Conservation (phyloP, 2,113 vertebrate genomes). For the Egretta garzetta region DNA sequence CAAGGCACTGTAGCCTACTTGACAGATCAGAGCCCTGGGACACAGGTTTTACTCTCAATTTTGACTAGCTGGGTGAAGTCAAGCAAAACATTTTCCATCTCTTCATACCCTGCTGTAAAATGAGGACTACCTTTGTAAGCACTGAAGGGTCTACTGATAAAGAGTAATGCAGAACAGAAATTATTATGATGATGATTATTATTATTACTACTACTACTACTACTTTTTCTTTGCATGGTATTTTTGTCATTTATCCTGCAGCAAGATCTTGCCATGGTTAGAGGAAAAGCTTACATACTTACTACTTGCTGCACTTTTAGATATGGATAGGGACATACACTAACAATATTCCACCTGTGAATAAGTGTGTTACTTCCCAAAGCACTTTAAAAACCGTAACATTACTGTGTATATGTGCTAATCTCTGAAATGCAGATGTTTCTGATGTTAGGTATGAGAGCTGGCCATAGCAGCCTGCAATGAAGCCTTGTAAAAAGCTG, state of each 20-base stretch:
- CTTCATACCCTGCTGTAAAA: not conserved
- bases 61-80: not conserved
- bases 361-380: not conserved
- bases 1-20: not conserved
- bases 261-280: not conserved
- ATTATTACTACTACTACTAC: not conserved
- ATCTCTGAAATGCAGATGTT: not conserved
- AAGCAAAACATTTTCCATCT: not conserved
- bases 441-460: not conserved
- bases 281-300: not conserved
- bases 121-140: not conserved
- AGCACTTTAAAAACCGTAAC: not conserved
- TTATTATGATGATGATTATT: not conserved
- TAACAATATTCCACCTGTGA: not conserved
- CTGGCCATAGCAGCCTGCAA: not conserved
- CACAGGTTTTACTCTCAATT: not conserved
- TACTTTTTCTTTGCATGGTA: not conserved
- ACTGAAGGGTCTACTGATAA: not conserved
- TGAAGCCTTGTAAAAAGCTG: not conserved
- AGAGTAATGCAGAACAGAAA: not conserved
- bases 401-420: not conserved
- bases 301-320: not conserved
- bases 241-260: not conserved
- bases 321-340: not conserved
- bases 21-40: slow-evolving; percentile 21